A percentile compares a stretch with the other conserved stretches of the same genome.
Conservation (phyloP, 2,113 vertebrate species). For the Grallaria varia region DNA sequence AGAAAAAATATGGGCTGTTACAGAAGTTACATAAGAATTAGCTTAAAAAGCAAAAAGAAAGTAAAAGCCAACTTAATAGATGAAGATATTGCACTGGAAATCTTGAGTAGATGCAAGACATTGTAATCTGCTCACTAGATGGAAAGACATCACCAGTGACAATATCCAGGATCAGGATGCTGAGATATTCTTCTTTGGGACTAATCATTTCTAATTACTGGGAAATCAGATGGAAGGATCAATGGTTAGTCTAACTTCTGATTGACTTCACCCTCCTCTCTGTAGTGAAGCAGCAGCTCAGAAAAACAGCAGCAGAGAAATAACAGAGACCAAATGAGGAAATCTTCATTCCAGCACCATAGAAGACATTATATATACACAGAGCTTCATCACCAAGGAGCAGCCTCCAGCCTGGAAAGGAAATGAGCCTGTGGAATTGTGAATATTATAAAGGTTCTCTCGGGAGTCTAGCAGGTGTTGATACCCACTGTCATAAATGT, state of each 20-base stretch:
- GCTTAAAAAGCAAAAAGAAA: background rate
- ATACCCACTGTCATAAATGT: background rate
- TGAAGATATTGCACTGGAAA: background rate
- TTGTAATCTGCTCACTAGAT: background rate
- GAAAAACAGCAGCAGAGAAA: background rate
- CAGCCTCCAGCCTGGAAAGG: background rate
- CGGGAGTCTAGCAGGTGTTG: background rate
- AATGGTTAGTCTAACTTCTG: background rate
- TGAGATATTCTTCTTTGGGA: background rate
- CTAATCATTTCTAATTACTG: background rate
- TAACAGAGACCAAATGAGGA: background rate
- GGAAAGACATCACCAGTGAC: background rate
- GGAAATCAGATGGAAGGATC: background rate
- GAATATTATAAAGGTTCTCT: background rate
- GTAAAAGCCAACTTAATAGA: background rate
- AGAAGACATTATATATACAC: background rate
- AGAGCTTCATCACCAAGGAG: background rate
- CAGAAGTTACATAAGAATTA: background rate
- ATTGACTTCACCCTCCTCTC: background rate
- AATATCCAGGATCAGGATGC: background rate
- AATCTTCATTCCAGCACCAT: background rate
- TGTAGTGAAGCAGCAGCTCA: background rate
- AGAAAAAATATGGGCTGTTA: background rate
- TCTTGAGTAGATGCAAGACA: background rate
- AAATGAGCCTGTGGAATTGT: background rate